Conservation (phyloP, 2,888 invertebrate species). For the Zhengitettix transpicula region DNA sequence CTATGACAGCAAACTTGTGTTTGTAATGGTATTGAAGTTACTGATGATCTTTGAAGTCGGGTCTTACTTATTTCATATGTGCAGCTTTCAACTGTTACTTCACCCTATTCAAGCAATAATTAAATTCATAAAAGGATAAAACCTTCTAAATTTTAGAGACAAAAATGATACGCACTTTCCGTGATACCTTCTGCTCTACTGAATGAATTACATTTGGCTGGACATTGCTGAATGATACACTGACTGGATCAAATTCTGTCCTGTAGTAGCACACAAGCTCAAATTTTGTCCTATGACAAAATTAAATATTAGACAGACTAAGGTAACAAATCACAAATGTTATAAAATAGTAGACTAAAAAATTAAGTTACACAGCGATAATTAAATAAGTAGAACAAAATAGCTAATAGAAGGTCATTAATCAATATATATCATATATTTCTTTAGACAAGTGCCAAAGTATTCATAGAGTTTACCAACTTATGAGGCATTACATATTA, state of each 20-base stretch:
- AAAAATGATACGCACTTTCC: slow-evolving; percentile 31
- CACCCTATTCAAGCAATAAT: slow-evolving; percentile 28
- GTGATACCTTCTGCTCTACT: slow-evolving; percentile 65
- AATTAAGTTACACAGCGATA: too few species aligned
- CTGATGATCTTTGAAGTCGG: slow-evolving; percentile 42
- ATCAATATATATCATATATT: too few species aligned
- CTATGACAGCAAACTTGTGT: slow-evolving; percentile 49
- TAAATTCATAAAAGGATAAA: slow-evolving; percentile 17
- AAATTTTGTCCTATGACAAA: neutral
- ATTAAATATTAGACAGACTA: neutral
- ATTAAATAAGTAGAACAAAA: too few species aligned
- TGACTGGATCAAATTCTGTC: slow-evolving; percentile 77
- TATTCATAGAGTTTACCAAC: too few species aligned
- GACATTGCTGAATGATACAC: slow-evolving; percentile 56
- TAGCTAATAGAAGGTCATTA: too few species aligned
- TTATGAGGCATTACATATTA: too few species aligned
- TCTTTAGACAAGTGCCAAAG: too few species aligned
- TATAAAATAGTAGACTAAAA: too few species aligned
- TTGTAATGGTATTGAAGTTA: slow-evolving; percentile 51
- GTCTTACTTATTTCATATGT: slow-evolving; percentile 41
- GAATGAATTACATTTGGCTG: slow-evolving; percentile 55
- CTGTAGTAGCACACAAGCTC: slow-evolving; percentile 61
- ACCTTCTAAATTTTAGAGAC: neutral
- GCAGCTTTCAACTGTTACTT: slow-evolving; percentile 54
- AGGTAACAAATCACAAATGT: too few species aligned